Conservation (phyloP, 2,113 vertebrate species). For the Phyllostomus hastatus region DNA sequence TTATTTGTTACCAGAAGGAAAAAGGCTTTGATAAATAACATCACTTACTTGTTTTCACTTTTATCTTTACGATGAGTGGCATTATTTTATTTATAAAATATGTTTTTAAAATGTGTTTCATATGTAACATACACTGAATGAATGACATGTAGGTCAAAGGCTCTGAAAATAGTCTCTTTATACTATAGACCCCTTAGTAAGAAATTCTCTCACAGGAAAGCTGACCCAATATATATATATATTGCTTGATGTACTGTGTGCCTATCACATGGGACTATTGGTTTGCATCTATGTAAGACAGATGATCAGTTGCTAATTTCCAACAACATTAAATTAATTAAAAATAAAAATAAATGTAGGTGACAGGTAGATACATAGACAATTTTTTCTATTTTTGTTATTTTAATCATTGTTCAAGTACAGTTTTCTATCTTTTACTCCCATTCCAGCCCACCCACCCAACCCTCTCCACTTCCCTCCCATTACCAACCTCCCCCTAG, state of each 20-base stretch:
- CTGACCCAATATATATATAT: not conserved
- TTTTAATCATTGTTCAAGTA: too few species aligned
- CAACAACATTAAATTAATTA: not conserved
- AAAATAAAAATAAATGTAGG: not conserved
- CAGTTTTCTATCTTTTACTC: too few species aligned
- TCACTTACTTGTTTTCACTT: constrained; percentile 65
- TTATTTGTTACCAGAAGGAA: constrained; percentile 72
- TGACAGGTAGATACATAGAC: not conserved
- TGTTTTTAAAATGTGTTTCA: constrained; percentile 56
- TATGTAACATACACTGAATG: constrained; percentile 34
- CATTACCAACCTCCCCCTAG: too few species aligned
- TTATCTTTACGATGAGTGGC: constrained; percentile 70
- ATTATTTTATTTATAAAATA: constrained; percentile 67
- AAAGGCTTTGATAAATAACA: constrained; percentile 56
- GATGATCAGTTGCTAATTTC: not conserved
- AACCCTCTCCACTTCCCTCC: too few species aligned
- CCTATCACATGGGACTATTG: not conserved
- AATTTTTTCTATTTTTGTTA: too few species aligned
- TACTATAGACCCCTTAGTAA: constrained; percentile 28
- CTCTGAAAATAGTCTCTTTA: not conserved
- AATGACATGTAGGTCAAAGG: not conserved
- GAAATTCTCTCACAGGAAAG: constrained; percentile 31
- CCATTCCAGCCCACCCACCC: too few species aligned
- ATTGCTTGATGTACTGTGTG: constrained; percentile 9
- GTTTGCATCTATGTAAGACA: not conserved